Evolutionary conservation across 2,888 invertebrate species (phyloP), one percentile per base, ranked within the genome.

Genomic region (Phanerotoma sp.): DNA sequence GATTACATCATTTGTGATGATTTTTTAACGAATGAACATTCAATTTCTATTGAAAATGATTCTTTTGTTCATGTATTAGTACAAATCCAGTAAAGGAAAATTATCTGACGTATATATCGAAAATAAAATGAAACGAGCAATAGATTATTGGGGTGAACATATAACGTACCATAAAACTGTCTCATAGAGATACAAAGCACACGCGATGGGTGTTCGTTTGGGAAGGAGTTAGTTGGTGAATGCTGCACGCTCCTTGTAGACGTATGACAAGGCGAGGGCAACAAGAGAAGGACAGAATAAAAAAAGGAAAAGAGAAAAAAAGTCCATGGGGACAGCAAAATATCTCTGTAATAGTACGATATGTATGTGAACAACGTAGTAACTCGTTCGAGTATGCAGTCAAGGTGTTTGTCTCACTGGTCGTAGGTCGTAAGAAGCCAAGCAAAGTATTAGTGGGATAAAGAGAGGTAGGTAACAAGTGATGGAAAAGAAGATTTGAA

Each of bases 321-420:
- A 63, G 59, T 55, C 63, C 59, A 51, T 56, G 60, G 62, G 66
- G 60, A 65, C 65, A 64, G 66, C 63, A 65, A 68, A 59, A 68
- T 66, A 60, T 53, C 67, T 67, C 66, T 71, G 62, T 77, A 77
- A 77, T 76, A 68, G 67, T 55, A 62, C 71, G 65, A 74, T 77
- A 75, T 72, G 74, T 77, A 77, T 77, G 77, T 74, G 71, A 70
- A 58, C 60, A 61, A 62, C 66, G 63, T 65, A n/a, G n/a, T n/a
- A 56, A 63, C 60, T 61, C 30, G 54, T 53, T 51, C 56, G 48
- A 52, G 56, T 57, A 61, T 58, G 61, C 61, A 58, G 56, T 49
- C 46, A 48, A 56, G 58, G 38, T 56, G 28, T 57, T 50, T 54
- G 51, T 53, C 54, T 49, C 51, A 42, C 52, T 54, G 42, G 48